phyloP scores from a whole-genome alignment of 2,797 vertebrate genomes.

The Echiichthys vipera region DNA sequence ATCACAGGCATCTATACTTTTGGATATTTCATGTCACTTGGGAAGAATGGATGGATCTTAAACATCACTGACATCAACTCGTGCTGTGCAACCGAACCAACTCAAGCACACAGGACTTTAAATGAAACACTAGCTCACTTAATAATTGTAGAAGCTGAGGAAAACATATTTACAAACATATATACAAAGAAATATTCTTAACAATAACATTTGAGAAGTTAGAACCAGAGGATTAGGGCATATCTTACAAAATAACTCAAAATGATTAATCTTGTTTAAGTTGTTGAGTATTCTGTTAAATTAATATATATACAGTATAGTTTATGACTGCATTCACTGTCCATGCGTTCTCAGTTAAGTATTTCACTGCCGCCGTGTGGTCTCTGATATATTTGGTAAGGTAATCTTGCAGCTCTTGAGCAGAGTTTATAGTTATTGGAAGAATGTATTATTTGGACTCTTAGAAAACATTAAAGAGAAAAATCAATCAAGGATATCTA shows the following conservation, averaged over 20 bases:
- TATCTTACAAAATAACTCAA: not conserved
- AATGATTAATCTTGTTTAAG: too few relatives aligned
- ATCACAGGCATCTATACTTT: not conserved
- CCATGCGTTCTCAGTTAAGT: not conserved
- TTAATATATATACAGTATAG: too few relatives aligned
- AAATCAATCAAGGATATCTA: too few relatives aligned
- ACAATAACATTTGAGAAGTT: not conserved
- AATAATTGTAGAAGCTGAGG: not conserved
- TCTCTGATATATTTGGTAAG: constrained; percentile 15
- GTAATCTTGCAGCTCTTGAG: constrained; percentile 14
- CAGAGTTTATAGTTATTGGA: constrained; percentile 2
- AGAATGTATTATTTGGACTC: too few relatives aligned
- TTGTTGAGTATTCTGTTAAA: too few relatives aligned
- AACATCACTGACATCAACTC: too few relatives aligned
- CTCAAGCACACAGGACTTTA: not conserved
- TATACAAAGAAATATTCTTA: not conserved
- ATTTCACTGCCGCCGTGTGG: constrained; percentile 37
- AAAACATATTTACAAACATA: too few relatives aligned
- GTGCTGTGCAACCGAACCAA: too few relatives aligned
- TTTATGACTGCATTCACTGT: not conserved
- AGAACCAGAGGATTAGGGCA: not conserved
- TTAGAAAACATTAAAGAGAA: too few relatives aligned
- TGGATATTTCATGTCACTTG: not conserved
- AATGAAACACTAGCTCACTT: not conserved
- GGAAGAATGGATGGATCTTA: too few relatives aligned